Percentiles rank a stretch among this genome's conserved stretches.
These are phyloP conservation scores for Emys orbicularis DNA, from an alignment of 2,797 vertebrate species.

Conservation along the genomic window DNA sequence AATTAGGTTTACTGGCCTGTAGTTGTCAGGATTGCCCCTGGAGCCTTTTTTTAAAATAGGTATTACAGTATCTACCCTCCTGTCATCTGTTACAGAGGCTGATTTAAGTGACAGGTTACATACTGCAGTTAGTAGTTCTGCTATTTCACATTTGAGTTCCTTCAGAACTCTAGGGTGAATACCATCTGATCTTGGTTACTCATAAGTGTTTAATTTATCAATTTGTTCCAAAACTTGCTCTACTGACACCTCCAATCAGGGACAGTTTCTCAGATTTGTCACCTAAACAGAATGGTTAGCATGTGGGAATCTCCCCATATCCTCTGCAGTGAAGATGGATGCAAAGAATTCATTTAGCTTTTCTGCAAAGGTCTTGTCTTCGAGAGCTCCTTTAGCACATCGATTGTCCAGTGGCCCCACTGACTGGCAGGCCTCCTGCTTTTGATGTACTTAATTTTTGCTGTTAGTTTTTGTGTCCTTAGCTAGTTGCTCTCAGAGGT, in stretches of 20 bases:
- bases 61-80: too few species aligned
- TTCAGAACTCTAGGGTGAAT: not conserved
- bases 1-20: not conserved
- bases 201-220: not conserved
- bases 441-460: not conserved
- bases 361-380: not conserved
- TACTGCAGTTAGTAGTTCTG: not conserved
- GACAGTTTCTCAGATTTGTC: not conserved
- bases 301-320: not conserved
- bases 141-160: not conserved
- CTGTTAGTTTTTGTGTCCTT: not conserved
- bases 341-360: not conserved
- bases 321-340: not conserved
- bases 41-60: too few species aligned
- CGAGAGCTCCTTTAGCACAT: not conserved
- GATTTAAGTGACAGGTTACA: too few species aligned
- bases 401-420: not conserved
- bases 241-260: not conserved
- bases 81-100: too few species aligned
- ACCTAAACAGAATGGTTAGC: not conserved
- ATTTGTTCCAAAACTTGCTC: not conserved
- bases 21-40: too few species aligned
- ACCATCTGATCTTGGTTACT: not conserved
- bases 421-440: not conserved
- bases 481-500: not conserved